These are phyloP conservation scores for Sanderia malayensis DNA, from an alignment of 30 jellyfish, hydroid and myxozoan species.

Conservation along the genomic window DNA sequence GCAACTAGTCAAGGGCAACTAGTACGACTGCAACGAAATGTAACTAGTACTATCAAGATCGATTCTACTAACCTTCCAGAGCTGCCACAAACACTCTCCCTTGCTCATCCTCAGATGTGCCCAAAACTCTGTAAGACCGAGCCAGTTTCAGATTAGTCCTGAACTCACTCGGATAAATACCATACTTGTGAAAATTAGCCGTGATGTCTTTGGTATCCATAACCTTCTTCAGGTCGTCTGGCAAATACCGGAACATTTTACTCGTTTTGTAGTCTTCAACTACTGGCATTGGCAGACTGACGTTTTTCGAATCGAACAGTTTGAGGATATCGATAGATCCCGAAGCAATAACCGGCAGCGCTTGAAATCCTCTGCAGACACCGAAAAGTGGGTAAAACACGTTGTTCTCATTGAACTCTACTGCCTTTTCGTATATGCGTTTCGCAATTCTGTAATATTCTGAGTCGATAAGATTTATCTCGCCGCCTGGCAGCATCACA, in stretches of 20 bases:
- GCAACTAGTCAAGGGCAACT: too few species aligned
- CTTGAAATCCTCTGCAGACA: conserved; percentile 76
- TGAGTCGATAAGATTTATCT: conserved; percentile 60
- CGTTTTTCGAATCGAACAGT: conserved; percentile 35
- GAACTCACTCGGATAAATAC: conserved; percentile 49
- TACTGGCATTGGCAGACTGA: conserved; percentile 56
- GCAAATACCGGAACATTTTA: conserved; percentile 46
- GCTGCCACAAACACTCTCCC: conserved; percentile 66
- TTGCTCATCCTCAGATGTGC: conserved; percentile 35
- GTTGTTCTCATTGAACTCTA: conserved; percentile 34
- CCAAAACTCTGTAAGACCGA: conserved; percentile 32
- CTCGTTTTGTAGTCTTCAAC: conserved; percentile 32
- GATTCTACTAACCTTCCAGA: conserved; percentile 66
- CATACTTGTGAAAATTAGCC: conserved; percentile 63
- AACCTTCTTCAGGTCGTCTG: conserved; percentile 35
- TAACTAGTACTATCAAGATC: too few species aligned
- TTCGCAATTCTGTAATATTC: conserved; percentile 41
- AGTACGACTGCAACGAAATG: too few species aligned
- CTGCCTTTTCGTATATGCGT: conserved; percentile 43
- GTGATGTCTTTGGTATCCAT: conserved; percentile 47
- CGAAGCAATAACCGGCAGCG: conserved; percentile 56
- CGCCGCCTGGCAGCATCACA: conserved; percentile 77
- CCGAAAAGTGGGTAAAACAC: conserved; percentile 62
- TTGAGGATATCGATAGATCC: conserved; percentile 21
- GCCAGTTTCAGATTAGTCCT: conserved; percentile 2